phyloP scores from a whole-genome alignment of 2,113 vertebrate genomes.

The Urocolius indicus region DNA sequence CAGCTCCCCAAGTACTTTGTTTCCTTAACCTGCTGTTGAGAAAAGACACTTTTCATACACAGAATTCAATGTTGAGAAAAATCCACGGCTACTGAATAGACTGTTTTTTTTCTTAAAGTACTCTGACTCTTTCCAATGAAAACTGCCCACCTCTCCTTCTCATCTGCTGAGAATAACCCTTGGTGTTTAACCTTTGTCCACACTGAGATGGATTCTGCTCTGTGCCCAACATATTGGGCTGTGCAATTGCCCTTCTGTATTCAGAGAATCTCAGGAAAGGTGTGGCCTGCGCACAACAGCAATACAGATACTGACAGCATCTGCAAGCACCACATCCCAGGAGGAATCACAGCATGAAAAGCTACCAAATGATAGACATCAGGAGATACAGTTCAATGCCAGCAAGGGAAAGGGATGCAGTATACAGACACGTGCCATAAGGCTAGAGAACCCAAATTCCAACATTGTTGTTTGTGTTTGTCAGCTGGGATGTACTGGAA shows the following conservation, averaged over 20 bases:
- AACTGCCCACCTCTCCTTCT: neutral
- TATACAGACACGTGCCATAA: accelerated
- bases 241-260: accelerated
- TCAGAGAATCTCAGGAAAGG: neutral
- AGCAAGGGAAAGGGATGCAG: neutral
- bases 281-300: neutral
- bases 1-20: neutral
- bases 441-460: neutral
- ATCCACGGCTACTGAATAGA: accelerated
- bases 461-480: neutral
- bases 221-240: accelerated
- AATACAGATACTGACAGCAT: neutral
- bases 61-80: neutral
- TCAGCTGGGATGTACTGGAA: neutral
- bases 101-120: neutral
- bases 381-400: neutral
- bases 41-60: neutral
- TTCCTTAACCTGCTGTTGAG: neutral
- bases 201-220: accelerated
- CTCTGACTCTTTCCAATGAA: neutral
- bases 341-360: neutral
- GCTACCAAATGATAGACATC: neutral
- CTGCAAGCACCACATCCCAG: neutral
- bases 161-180: neutral
- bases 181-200: neutral